Percentiles rank a stretch among this genome's conserved stretches.
These are phyloP conservation scores for Isichthys henryi DNA, from an alignment of 2,113 vertebrate genomes.

Conservation along the genomic window DNA sequence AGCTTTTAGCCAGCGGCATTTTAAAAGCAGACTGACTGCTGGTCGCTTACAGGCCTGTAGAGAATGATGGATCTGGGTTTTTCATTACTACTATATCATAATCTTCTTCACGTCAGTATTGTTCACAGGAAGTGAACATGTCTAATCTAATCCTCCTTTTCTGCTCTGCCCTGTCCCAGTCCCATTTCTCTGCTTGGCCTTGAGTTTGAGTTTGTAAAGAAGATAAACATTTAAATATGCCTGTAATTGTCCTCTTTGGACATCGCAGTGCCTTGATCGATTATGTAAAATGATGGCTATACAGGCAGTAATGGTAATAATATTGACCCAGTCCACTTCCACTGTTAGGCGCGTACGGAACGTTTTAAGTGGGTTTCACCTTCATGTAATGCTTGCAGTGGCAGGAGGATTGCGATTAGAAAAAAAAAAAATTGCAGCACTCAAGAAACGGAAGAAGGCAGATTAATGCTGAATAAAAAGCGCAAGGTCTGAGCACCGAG, in stretches of 20 bases:
- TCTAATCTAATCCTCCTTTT: not conserved
- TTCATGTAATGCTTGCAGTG: not conserved
- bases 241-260: not conserved
- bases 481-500: not conserved
- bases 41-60: not conserved
- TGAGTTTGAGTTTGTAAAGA: not conserved
- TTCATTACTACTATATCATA: not conserved
- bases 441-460: not conserved
- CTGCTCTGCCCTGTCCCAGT: not conserved
- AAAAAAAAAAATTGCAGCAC: not conserved
- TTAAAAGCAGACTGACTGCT: not conserved
- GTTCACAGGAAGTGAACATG: not conserved
- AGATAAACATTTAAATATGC: not conserved
- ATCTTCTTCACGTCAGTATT: not conserved
- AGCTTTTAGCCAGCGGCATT: not conserved
- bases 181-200: not conserved
- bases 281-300: not conserved
- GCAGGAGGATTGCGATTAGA: not conserved
- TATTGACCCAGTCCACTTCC: not conserved
- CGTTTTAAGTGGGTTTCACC: not conserved
- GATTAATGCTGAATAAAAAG: constrained; percentile 23
- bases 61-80: not conserved
- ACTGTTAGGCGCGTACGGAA: not conserved
- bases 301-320: not conserved
- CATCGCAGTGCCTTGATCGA: not conserved